These are phyloP conservation scores for Nomada fucata DNA, from an alignment of 2,888 invertebrate genomes.

Conservation along the genomic window DNA sequence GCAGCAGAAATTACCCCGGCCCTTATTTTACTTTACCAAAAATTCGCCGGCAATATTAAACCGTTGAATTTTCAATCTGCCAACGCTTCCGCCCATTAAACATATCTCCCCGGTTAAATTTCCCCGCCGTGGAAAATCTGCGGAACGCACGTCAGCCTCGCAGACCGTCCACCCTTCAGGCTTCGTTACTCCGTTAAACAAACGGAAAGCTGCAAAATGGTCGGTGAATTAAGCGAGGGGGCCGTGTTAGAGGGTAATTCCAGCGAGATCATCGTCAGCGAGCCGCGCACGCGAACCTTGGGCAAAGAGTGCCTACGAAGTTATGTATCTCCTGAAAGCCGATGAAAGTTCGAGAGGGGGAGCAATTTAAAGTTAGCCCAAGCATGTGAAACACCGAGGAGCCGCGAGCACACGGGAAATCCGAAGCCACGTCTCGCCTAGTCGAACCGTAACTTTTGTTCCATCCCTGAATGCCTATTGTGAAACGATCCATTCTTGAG, in stretches of 20 bases:
- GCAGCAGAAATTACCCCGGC: too few species aligned
- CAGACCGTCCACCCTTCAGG: background rate
- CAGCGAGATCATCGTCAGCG: conserved; percentile 46
- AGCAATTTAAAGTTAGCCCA: conserved; percentile 72
- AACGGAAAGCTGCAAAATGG: conserved; percentile 38
- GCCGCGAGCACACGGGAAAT: conserved; percentile 17
- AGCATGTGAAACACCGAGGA: conserved; percentile 52
- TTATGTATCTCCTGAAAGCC: conserved; percentile 72
- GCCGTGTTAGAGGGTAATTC: conserved; percentile 41
- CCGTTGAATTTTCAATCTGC: too few species aligned
- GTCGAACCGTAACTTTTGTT: conserved; percentile 16
- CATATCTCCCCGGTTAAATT: background rate
- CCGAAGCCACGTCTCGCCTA: conserved; percentile 4
- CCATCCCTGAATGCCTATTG: conserved; percentile 29
- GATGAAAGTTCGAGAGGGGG: conserved; percentile 63
- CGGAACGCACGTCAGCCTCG: background rate
- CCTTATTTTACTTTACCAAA: too few species aligned
- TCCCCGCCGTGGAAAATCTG: background rate
- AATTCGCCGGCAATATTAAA: too few species aligned
- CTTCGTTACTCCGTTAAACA: conserved; percentile 34
- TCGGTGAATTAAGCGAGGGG: conserved; percentile 21
- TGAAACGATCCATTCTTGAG: conserved; percentile 35
- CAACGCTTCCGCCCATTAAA: background rate
- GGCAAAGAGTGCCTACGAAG: conserved; percentile 49
- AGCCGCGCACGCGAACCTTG: conserved; percentile 36